Evolutionary conservation across 2,113 vertebrate species (phyloP).

Genomic region (Pluvialis apricaria): DNA sequence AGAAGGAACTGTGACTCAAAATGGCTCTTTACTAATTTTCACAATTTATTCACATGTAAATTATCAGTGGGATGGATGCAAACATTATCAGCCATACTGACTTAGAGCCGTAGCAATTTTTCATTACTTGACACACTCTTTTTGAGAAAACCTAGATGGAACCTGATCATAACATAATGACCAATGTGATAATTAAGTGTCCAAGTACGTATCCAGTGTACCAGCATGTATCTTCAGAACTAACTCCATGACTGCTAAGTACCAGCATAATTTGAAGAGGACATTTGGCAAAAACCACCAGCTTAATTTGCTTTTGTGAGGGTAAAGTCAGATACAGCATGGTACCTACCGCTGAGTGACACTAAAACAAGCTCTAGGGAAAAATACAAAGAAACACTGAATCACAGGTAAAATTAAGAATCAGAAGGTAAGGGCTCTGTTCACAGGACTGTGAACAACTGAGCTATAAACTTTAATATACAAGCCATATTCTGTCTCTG

Average conservation of each 20-base stretch:
- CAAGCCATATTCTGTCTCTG: neutral
- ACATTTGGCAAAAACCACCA: neutral
- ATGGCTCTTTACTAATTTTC: neutral
- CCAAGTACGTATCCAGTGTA: neutral
- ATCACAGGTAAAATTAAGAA: neutral
- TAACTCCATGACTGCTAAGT: neutral
- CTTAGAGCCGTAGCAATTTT: neutral
- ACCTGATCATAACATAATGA: neutral
- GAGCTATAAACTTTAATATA: neutral
- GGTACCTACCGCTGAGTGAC: neutral
- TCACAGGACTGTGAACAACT: neutral
- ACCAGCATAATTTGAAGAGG: neutral
- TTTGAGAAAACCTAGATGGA: neutral
- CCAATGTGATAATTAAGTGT: neutral
- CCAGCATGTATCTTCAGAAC: neutral
- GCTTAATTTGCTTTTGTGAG: neutral
- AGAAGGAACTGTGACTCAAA: neutral
- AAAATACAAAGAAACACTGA: neutral
- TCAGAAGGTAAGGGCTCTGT: neutral
- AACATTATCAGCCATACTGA: neutral
- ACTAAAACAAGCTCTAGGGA: neutral
- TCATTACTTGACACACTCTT: neutral
- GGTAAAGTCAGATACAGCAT: neutral
- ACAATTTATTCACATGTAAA: neutral
- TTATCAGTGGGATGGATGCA: neutral